Evolutionary conservation across 2,113 vertebrate genomes (phyloP), one percentile per base, ranked within the genome.

Genomic region (Spermophilus dauricus): DNA sequence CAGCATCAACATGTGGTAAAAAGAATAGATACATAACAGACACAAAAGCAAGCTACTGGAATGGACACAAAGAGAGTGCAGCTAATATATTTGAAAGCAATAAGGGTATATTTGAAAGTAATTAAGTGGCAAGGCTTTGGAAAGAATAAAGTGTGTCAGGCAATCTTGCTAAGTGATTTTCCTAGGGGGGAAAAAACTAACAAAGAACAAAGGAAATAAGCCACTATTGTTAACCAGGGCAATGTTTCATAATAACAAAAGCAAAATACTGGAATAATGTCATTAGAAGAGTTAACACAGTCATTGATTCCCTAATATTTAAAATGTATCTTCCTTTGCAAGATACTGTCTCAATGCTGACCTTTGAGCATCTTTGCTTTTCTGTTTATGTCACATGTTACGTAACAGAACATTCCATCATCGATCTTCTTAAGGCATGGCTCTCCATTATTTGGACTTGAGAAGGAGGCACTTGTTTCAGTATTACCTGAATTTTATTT

Each of bases 401-500:
- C 80, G 28, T 67, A 78, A 84, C 7, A 95, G 13, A 86, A 63
- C 11, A 20, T 83, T 30, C 32, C 61, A 83, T 5, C 17, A 5
- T 18, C 20, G 17, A 8, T 51, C 10, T 80, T 76, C 70, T 72
- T 37, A n/a, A 11, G 28, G 24, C 39, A 92, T 26, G 77, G 32
- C 67, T 93, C 28, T 94, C 56, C 72, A 42, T 76, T 83, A 83
- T 34, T 88, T 86, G 28, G 32, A 76, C 24, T 84, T 89, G 22
- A 26, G 70, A 93, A 61, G 22, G 75, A 53, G 42, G 51, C 8
- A 8, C 42, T 34, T 42, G 53, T 67, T 45, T 87, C n/a, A 67
- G 30, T 48, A 58, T 26, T 70, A 39, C 17, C 2, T 70, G 34
- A 32, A 94, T 96, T 95, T 97, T 85, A 95, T 61, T 97, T 93